Evolutionary conservation across 1,140 invertebrate species (phyloP), one percentile per base, ranked within the genome.

Genomic region (Heliothis virescens): DNA sequence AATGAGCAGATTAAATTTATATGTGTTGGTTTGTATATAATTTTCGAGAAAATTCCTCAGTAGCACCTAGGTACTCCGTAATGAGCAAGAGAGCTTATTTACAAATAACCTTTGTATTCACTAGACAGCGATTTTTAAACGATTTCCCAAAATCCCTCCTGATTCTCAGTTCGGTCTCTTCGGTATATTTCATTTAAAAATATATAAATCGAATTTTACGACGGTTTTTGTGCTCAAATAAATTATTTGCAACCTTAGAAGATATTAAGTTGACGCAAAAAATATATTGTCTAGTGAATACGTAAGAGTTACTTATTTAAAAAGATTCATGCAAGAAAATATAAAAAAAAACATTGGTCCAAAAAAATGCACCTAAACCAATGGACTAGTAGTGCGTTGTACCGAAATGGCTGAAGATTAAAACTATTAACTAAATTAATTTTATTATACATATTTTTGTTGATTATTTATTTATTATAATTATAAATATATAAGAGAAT

Each of bases 311-410:
- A 60, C 21, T 13, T 26, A 26, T 1, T 12, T 21, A 12, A 65
- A 65, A 65, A 65, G 41, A 48, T 65, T 21, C 41, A 47, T 65
- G 62, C 41, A 65, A 65, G 34, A 48, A 65, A 65, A 65, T 47
- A 65, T 18, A n/a, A n/a, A 50, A 57, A 18, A 81, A 71, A 52
- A 59, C 47, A 79, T 79, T 78, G 50, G 62, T 57, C 41, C 50
- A 60, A 79, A 83, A 62, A 26, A 81, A 65, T 72, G 79, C 71
- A 81, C 55, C 55, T 50, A 80, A 75, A 80, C 78, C 80, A 76
- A 82, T 79, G 41, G 88, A 88, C 86, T 89, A 89, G 87, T 63
- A 63, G 47, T 78, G 78, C 84, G 83, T 89, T 89, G 85, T 87
- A 86, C 78, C 77, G 78, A 84, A 50, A 79, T 65, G 62, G 48